Base-by-base conservation (phyloP, 2,888 invertebrate genomes). In the Arge pagana region DNA sequence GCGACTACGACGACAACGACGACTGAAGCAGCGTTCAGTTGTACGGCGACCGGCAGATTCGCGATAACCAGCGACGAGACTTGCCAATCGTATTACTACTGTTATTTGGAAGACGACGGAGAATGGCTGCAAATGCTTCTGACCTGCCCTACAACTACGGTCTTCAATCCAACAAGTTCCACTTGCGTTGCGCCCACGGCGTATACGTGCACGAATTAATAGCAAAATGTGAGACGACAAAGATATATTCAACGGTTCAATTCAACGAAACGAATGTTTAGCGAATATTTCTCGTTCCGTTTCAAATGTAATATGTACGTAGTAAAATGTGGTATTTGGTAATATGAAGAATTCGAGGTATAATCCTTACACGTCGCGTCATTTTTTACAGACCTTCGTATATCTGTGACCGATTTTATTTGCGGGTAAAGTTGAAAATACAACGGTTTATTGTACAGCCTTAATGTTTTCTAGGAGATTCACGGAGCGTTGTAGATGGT, bases 71-170 rank as follows among this genome's bases (percentile, higher is more conserved):
- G 7, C 3, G 61, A 60, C 6, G 5, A 39, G 7, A 48, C 49
- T 1, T 63, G 63, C 18, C 53, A 60, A 18, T 31, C 7, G 3
- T 63, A 63, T 43, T 60, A 58, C 21, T 36, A 54, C 1, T 63
- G 63, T 23, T 56, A 31, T 3, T 37, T 41, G 31, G 5, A 40
- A 10, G 48, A 50, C 4, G 50, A 54, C 4, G 5, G 1, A 5
- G 3, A 2, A 4, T 51, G 21, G 8, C 13, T 8, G 10, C 15
- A 7, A 2, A 30, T 18, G 7, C 21, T 30, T 3, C 4, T 40
- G 13, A 52, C 23, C 11, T 52, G 52, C 18, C 45, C 45, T 3
- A 52, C 43, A 23, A 30, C 43, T 15, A 37, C 39, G 8, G 31
- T 52, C 3, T 52, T 52, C 23, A 48, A 48, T 23, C 52, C 52